These are phyloP conservation scores for Cheilosia grossa DNA, from an alignment of 2,888 invertebrate species.

Conservation along the genomic window DNA sequence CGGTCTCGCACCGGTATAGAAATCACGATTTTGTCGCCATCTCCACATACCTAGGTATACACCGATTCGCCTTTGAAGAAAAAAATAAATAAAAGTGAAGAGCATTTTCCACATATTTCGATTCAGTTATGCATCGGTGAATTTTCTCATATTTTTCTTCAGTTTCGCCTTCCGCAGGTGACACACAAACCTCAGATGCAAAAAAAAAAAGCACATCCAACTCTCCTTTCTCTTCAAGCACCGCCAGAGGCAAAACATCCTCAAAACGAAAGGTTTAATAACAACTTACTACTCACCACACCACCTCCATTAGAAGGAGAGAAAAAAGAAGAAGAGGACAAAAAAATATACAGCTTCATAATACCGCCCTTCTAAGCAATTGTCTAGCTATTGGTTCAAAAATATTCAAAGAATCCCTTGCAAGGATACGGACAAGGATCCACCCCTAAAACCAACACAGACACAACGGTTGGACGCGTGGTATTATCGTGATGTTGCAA, in stretches of 20 bases:
- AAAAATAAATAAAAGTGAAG: slow-evolving; percentile 19
- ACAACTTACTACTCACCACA: slow-evolving; percentile 3
- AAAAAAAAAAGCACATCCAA: neutral
- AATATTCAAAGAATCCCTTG: slow-evolving; percentile 9
- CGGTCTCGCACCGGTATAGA: too few relatives aligned
- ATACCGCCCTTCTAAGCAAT: slow-evolving; percentile 37
- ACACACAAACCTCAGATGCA: slow-evolving; percentile 35
- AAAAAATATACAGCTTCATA: neutral
- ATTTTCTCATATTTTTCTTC: slow-evolving; percentile 44
- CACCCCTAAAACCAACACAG: slow-evolving; percentile 46
- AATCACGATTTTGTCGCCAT: too few relatives aligned
- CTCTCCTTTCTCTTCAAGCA: slow-evolving; percentile 1
- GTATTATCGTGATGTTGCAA: slow-evolving; percentile 2
- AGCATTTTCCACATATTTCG: slow-evolving; percentile 51
- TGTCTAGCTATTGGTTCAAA: slow-evolving; percentile 46
- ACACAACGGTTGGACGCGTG: neutral
- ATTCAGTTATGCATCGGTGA: slow-evolving; percentile 48
- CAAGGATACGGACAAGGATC: slow-evolving; percentile 57
- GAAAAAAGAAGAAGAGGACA: neutral
- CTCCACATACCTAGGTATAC: too few relatives aligned
- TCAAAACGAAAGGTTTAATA: slow-evolving; percentile 25
- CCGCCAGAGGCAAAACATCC: neutral
- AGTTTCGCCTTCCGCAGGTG: slow-evolving; percentile 28
- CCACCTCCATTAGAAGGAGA: neutral
- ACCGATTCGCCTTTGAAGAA: too few relatives aligned